Percentiles rank a stretch among this genome's conserved stretches.
Evolutionary conservation across 2,888 invertebrate species (phyloP).

Genomic region (Netelia fuscicornis): DNA sequence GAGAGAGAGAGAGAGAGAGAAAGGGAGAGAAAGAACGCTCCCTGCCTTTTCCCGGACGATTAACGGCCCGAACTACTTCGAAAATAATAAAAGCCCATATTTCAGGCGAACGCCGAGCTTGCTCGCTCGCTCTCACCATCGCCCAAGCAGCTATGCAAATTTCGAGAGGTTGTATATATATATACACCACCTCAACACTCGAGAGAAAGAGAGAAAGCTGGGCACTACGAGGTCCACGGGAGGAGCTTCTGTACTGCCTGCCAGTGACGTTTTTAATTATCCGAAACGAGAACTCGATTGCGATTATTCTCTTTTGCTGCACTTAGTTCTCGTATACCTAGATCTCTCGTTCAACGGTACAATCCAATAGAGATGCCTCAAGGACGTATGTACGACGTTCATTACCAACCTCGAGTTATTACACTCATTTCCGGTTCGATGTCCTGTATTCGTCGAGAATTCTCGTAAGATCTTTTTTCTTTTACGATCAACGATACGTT

Average conservation of each 20-base stretch:
- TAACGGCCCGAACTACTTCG: constrained; percentile 76
- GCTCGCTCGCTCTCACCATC: constrained; percentile 66
- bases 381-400: neutral
- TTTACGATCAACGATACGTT: neutral
- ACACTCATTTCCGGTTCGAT: neutral
- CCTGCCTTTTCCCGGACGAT: constrained; percentile 70
- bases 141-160: constrained; percentile 80
- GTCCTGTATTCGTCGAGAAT: neutral
- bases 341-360: neutral
- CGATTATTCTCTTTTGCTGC: constrained; percentile 45
- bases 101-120: constrained; percentile 74
- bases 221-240: constrained; percentile 61
- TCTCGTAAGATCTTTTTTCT: neutral
- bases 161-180: constrained; percentile 74
- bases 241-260: constrained; percentile 71
- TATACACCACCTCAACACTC: constrained; percentile 62
- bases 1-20: constrained; percentile 3
- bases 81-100: constrained; percentile 81
- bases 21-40: constrained; percentile 13
- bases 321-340: neutral
- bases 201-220: constrained; percentile 60
- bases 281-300: constrained; percentile 76
- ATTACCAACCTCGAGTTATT: constrained; percentile 18
- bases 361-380: constrained; percentile 7
- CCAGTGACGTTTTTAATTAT: constrained; percentile 82